phyloP scores from a whole-genome alignment of 2,797 vertebrate genomes.

The Pseudochirops corinnae region DNA sequence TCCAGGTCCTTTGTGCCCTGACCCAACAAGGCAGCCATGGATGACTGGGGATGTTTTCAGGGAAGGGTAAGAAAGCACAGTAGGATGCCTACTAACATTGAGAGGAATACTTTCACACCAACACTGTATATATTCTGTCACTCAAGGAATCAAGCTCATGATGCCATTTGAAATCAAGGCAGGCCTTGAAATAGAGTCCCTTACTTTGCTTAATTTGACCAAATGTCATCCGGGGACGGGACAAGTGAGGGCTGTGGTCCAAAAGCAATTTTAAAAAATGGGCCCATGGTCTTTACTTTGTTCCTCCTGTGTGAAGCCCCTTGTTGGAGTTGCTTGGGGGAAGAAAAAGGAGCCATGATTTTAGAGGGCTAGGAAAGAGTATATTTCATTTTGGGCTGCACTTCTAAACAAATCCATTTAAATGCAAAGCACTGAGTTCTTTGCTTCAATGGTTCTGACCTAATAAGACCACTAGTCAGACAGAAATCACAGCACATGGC shows the following conservation, averaged over 20 bases:
- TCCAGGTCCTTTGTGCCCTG: not conserved
- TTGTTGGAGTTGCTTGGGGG: not conserved
- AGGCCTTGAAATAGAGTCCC: not conserved
- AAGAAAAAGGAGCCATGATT: not conserved
- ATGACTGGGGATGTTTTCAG: not conserved
- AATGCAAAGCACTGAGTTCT: constrained; percentile 26
- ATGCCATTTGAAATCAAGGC: not conserved
- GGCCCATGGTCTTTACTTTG: not conserved
- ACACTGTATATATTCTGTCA: not conserved
- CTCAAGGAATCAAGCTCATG: not conserved
- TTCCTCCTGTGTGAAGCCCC: not conserved
- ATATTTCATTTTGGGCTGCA: not conserved
- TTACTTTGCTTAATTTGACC: not conserved
- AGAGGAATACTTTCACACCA: not conserved
- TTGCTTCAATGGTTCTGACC: constrained; percentile 35
- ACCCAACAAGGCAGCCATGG: not conserved
- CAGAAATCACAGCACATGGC: constrained; percentile 61
- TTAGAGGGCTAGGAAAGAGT: no score
- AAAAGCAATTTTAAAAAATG: not conserved
- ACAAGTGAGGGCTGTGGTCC: not conserved
- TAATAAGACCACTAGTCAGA: not conserved
- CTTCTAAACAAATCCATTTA: constrained; percentile 40
- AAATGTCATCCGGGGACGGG: not conserved
- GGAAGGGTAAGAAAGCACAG: not conserved
- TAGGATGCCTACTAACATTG: not conserved